Conservation (phyloP, 2,797 vertebrate species). For the Rhinogobio ventralis region DNA sequence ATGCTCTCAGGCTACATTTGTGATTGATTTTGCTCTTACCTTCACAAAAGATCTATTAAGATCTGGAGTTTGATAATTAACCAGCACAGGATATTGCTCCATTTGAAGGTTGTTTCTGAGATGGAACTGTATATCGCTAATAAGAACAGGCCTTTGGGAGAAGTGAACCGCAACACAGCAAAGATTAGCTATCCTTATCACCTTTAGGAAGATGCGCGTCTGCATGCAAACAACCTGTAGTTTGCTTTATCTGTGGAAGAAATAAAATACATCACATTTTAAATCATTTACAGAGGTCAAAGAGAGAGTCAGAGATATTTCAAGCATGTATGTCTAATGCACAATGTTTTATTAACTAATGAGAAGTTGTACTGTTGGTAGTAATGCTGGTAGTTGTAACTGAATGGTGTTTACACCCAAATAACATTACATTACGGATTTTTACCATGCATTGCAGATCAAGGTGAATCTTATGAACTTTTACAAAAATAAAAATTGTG, state of each 20-base stretch:
- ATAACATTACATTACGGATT: background rate
- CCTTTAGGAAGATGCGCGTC: background rate
- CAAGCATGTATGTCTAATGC: background rate
- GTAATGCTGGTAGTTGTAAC: background rate
- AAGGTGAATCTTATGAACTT: background rate
- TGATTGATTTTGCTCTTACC: constrained; percentile 57
- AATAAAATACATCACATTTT: constrained; percentile 1
- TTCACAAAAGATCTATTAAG: constrained; percentile 56
- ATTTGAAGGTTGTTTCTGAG: constrained; percentile 35
- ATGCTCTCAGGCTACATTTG: constrained; percentile 38
- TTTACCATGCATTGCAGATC: background rate
- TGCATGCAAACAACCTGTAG: constrained; percentile 2
- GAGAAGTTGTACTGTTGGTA: background rate
- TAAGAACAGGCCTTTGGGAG: constrained; percentile 39
- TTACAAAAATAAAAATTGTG: no score
- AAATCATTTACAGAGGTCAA: background rate
- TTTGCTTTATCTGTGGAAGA: constrained; percentile 10
- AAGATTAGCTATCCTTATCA: constrained; percentile 31
- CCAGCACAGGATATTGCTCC: constrained; percentile 48
- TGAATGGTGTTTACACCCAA: background rate
- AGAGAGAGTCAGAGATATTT: background rate
- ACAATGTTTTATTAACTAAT: background rate
- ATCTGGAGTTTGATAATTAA: constrained; percentile 56
- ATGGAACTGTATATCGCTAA: constrained; percentile 35
- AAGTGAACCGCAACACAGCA: constrained; percentile 27